Evolutionary conservation across 2,797 vertebrate species (phyloP).

Genomic region (Rallus crepitans): DNA sequence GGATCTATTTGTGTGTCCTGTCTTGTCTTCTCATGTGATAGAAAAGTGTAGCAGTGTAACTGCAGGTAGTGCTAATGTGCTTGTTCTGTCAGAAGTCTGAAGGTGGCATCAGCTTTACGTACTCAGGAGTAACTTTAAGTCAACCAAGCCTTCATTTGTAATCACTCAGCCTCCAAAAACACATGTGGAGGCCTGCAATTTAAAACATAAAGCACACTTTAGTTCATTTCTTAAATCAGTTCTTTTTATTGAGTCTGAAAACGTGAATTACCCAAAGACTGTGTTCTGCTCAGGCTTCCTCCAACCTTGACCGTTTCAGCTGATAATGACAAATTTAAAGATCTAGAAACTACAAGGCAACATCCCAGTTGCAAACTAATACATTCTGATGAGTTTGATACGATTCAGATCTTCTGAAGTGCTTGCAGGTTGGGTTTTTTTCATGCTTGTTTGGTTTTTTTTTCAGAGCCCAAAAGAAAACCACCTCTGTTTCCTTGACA

Average conservation of each 20-base stretch:
- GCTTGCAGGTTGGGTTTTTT: not conserved
- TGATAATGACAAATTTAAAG: not conserved
- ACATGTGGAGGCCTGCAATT: not conserved
- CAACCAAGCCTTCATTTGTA: not conserved
- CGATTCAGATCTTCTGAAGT: not conserved
- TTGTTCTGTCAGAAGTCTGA: not conserved
- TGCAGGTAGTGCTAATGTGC: not conserved
- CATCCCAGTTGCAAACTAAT: not conserved
- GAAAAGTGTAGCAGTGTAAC: not conserved
- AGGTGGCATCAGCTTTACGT: not conserved
- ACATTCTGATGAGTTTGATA: not conserved
- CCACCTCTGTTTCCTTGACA: slow-evolving; percentile 93
- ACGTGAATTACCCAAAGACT: not conserved
- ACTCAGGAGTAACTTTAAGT: not conserved
- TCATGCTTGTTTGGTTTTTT: not conserved
- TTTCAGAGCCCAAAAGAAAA: slow-evolving; percentile 93
- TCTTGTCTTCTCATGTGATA: not conserved
- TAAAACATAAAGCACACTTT: not conserved
- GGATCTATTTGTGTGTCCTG: not conserved
- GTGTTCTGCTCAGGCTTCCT: not conserved
- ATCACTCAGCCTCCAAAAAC: not conserved
- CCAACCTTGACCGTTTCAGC: not conserved
- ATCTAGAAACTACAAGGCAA: not conserved
- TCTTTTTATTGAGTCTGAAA: not conserved
- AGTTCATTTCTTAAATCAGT: not conserved